A percentile compares a stretch with the other conserved stretches of the same genome.
These are phyloP conservation scores for Chymomyza fuscimana DNA, from an alignment of 2,888 invertebrate species.

Conservation along the genomic window DNA sequence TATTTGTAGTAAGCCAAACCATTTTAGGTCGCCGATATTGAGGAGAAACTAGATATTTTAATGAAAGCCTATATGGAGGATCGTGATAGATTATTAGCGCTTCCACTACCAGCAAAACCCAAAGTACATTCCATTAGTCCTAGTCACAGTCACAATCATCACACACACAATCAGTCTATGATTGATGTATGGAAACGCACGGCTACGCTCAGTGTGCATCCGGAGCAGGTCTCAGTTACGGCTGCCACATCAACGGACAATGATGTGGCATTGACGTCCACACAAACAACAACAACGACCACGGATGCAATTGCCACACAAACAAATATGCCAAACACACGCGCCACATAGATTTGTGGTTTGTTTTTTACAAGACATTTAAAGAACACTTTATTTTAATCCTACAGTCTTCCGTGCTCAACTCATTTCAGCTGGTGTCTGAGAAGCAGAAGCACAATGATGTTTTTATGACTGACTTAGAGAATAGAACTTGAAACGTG, in stretches of 20 bases:
- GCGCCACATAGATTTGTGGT: constrained; percentile 27
- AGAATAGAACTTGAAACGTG: constrained; percentile 91
- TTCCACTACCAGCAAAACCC: constrained; percentile 80
- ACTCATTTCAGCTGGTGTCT: constrained; percentile 75
- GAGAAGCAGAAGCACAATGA: constrained; percentile 74
- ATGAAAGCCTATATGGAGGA: constrained; percentile 95
- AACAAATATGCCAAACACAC: constrained; percentile 60
- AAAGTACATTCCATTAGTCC: constrained; percentile 79
- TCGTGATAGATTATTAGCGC: constrained; percentile 83
- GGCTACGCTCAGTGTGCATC: constrained; percentile 71
- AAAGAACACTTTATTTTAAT: neutral
- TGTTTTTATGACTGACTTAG: constrained; percentile 83
- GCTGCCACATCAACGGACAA: constrained; percentile 36
- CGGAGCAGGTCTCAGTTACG: constrained; percentile 53
- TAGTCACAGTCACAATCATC: constrained; percentile 74
- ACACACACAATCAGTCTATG: constrained; percentile 71
- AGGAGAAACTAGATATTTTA: constrained; percentile 93
- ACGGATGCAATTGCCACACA: constrained; percentile 71
- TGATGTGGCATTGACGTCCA: constrained; percentile 58
- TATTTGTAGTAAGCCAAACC: neutral
- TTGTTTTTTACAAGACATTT: neutral
- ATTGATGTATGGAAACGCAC: constrained; percentile 69
- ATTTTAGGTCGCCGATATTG: constrained; percentile 92
- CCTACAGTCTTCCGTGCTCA: constrained; percentile 77
- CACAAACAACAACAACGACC: constrained; percentile 55